These are phyloP conservation scores for Cydia splendana DNA, from an alignment of 1,140 invertebrate genomes.

Conservation along the genomic window DNA sequence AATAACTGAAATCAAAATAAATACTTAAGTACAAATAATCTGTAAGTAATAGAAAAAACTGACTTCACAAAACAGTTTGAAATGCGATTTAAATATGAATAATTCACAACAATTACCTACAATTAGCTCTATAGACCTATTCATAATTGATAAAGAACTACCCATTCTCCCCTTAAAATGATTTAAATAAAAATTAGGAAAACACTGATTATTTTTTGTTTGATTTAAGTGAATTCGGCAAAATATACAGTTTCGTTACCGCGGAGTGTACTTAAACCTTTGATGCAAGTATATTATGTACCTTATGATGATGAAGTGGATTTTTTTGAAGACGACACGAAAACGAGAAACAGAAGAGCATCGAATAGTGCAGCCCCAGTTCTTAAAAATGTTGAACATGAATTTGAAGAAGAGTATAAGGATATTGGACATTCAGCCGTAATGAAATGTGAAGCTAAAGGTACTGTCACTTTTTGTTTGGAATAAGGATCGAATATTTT, in stretches of 20 bases:
- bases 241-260: background rate
- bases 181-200: background rate
- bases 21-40: too few relatives aligned
- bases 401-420: constrained; percentile 5
- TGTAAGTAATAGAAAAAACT: too few relatives aligned
- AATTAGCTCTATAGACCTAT: too few relatives aligned
- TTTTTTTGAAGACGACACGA: background rate
- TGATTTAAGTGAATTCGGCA: background rate
- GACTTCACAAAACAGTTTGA: too few relatives aligned
- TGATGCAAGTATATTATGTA: background rate
- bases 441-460: background rate
- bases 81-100: too few relatives aligned
- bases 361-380: background rate
- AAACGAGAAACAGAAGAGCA: background rate
- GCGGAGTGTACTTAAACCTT: background rate
- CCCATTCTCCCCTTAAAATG: background rate
- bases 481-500: background rate
- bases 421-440: background rate
- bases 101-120: too few relatives aligned
- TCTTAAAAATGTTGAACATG: background rate
- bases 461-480: background rate
- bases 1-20: too few relatives aligned
- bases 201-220: background rate
- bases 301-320: background rate
- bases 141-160: too few relatives aligned